Evolutionary conservation across 1,140 invertebrate genomes (phyloP).

Genomic region (Tetramorium simillimum): DNA sequence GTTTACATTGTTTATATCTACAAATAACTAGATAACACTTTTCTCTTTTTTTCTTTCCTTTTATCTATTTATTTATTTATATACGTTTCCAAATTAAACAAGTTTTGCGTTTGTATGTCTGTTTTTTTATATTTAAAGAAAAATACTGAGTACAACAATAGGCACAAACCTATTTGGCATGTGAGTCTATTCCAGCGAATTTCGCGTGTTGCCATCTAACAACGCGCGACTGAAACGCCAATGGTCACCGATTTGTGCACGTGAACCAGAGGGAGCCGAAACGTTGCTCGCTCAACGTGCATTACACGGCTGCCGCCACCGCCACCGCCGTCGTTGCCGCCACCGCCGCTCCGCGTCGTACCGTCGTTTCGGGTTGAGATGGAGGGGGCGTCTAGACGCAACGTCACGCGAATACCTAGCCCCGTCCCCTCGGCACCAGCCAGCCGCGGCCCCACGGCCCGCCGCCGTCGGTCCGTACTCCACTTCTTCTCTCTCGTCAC

Average conservation of each 20-base stretch:
- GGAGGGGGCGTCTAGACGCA: constrained; percentile 85
- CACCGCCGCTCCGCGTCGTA: constrained; percentile 69
- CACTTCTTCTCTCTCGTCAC: constrained; percentile 43
- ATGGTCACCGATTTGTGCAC: constrained; percentile 49
- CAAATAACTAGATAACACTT: too few relatives aligned
- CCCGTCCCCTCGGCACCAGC: constrained; percentile 73
- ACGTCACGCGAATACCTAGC: constrained; percentile 84
- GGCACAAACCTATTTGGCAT: too few relatives aligned
- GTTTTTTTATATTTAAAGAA: too few relatives aligned
- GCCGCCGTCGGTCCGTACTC: constrained; percentile 63
- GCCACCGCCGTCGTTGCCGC: constrained; percentile 75
- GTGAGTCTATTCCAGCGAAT: not conserved
- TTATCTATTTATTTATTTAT: too few relatives aligned
- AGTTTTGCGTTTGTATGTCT: not conserved
- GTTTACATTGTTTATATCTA: too few relatives aligned
- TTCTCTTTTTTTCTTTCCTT: too few relatives aligned
- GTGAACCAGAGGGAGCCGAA: constrained; percentile 65
- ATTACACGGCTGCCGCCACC: constrained; percentile 64
- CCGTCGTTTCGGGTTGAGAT: constrained; percentile 81
- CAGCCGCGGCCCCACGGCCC: constrained; percentile 67
- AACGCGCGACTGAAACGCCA: not conserved
- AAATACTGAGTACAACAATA: too few relatives aligned
- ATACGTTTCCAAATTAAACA: too few relatives aligned
- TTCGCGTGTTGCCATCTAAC: constrained; percentile 64
- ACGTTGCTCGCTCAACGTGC: constrained; percentile 62